Evolutionary conservation across 35 echinoderm and acorn worm genomes (phyloP), one percentile per base, ranked within the genome.

Genomic region (Chiridota heheva): DNA sequence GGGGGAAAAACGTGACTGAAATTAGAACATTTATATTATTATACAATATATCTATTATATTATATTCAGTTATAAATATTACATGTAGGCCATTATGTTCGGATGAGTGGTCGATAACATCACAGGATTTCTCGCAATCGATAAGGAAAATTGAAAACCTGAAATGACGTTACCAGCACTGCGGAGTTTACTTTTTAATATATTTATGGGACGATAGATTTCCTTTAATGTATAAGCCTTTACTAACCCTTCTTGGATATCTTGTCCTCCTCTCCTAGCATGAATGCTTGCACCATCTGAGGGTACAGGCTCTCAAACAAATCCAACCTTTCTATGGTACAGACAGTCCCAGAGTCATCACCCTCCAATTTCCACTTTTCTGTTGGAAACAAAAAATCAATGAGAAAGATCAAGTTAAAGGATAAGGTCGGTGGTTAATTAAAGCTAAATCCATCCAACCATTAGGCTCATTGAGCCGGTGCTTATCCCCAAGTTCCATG

Each of bases 321-420:
- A 30, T 88, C 76, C 32, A 45, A 37, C 31, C 70, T 62, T 53
- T 88, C 86, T 7, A 88, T 60, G 35, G 86, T 88, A 4, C 47
- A 68, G 20, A 74, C 62, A 2, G 56, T 3, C 1, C 42, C 44
- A 68, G 35, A 36, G 26, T 88, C 76, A 51, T 71, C 75, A 7
- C 81, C 64, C 15, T 70, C 72, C n/a, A 67, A 66, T 29, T 81
- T 65, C 39, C 60, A 47, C 42, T 47, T 48, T 57, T 58, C 64
- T 88, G 41, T 61, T 42, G 24, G 39, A 39, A 25, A 86, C 30
- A 13, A 69, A 48, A 46, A 82, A 27, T 5, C 2, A 60, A 59
- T 28, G 4, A 18, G 24, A 57, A 37, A 58, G 6, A 57, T 33
- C 3, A 30, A n/a, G 8, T 5, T 10, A 7, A 2, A 15, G 2